A percentile compares a stretch with the other conserved stretches of the same genome.
Conservation (phyloP, 2,888 invertebrate species). For the Drosophila monieri region DNA sequence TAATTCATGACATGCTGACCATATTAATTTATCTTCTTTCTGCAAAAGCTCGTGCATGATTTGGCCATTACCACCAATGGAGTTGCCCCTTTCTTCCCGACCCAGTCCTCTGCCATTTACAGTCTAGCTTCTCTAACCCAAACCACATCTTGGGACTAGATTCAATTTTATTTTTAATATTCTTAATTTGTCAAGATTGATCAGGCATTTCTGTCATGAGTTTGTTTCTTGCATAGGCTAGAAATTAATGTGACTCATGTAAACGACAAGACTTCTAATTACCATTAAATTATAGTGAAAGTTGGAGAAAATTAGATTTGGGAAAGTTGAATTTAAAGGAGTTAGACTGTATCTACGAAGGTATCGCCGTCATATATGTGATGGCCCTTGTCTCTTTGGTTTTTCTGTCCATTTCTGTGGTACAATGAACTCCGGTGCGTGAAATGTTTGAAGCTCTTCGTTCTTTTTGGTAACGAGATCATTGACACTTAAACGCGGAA, state of each 20-base stretch:
- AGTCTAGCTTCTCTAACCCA: conserved; percentile 17
- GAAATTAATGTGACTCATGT: not conserved
- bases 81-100: conserved; percentile 28
- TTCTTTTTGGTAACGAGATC: conserved; percentile 71
- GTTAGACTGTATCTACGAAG: conserved; percentile 53
- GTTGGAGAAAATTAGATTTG: not conserved
- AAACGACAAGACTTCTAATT: conserved; percentile 1
- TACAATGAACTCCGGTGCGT: conserved; percentile 74
- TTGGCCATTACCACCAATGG: conserved; percentile 69
- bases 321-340: not conserved
- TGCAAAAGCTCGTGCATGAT: conserved; percentile 76
- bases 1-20: conserved; percentile 80
- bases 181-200: not conserved
- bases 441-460: conserved; percentile 71
- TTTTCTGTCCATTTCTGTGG: conserved; percentile 31
- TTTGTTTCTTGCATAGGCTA: not conserved
- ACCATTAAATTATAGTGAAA: not conserved
- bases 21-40: conserved; percentile 80
- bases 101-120: conserved; percentile 18
- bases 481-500: conserved; percentile 81
- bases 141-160: not conserved
- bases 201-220: not conserved
- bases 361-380: conserved; percentile 42
- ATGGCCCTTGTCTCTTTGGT: conserved; percentile 42
- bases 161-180: not conserved